Conservation (phyloP, 1,140 invertebrate species). For the Andricus grossulariae region DNA sequence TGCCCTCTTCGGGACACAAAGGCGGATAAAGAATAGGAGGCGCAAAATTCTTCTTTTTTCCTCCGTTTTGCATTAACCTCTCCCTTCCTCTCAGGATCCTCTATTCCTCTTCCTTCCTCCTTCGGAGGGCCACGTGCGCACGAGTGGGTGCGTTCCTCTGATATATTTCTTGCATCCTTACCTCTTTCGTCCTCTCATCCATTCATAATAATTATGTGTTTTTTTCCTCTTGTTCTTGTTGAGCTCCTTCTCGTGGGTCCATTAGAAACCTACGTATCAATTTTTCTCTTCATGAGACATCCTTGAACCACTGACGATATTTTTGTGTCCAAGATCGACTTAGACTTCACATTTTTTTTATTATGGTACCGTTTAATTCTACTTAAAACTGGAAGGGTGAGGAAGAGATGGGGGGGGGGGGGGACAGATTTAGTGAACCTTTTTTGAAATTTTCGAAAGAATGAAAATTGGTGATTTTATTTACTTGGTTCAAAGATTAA, state of each 20-base stretch:
- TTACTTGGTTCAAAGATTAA: too few relatives aligned
- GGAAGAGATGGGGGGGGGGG: too few relatives aligned
- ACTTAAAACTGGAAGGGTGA: too few relatives aligned
- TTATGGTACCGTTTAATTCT: too few relatives aligned
- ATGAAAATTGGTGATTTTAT: too few relatives aligned
- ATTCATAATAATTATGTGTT: constrained; percentile 72
- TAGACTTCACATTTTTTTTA: too few relatives aligned
- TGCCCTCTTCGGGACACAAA: constrained; percentile 50
- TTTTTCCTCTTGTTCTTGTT: constrained; percentile 67
- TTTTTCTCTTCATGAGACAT: constrained; percentile 61
- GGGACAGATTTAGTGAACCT: too few relatives aligned
- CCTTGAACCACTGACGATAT: too few relatives aligned
- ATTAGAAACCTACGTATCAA: constrained; percentile 72
- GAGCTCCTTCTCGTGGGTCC: constrained; percentile 66
- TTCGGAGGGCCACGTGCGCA: constrained; percentile 48
- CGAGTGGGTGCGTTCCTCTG: constrained; percentile 65
- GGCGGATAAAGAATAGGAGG: constrained; percentile 57
- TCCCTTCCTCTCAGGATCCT: constrained; percentile 36
- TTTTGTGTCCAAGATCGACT: too few relatives aligned
- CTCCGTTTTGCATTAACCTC: constrained; percentile 34
- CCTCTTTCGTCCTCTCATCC: constrained; percentile 64
- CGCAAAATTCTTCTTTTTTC: constrained; percentile 44
- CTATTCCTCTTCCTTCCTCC: constrained; percentile 43
- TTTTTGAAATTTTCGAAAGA: too few relatives aligned
- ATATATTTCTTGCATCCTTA: constrained; percentile 71